Percentiles rank a stretch among this genome's conserved stretches.
Evolutionary conservation across 1,140 invertebrate species (phyloP).

Genomic region (Subanguina moxae): DNA sequence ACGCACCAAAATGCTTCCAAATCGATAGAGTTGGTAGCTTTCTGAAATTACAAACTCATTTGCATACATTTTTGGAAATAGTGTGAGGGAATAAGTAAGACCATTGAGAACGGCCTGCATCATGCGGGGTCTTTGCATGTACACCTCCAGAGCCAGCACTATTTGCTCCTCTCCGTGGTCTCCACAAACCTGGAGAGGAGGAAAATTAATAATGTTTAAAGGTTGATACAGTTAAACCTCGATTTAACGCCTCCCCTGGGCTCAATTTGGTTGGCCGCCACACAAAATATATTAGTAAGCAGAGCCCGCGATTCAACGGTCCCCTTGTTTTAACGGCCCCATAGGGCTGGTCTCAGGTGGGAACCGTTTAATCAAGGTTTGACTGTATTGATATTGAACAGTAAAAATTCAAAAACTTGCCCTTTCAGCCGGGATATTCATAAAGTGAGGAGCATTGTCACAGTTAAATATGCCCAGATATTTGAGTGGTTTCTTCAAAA

Average conservation of each 20-base stretch:
- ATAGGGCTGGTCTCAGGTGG: too few species aligned
- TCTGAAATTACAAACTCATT: neutral
- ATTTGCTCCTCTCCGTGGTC: slow-evolving; percentile 34
- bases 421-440: slow-evolving; percentile 35
- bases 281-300: too few species aligned
- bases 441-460: slow-evolving; percentile 25
- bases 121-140: slow-evolving; percentile 31
- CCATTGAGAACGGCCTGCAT: slow-evolving; percentile 36
- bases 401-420: neutral
- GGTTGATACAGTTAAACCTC: neutral
- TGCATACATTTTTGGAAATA: too few species aligned
- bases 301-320: too few species aligned
- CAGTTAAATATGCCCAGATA: slow-evolving; percentile 41
- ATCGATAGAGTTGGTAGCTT: slow-evolving; percentile 35
- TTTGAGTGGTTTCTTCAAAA: slow-evolving; percentile 21
- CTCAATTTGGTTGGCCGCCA: too few species aligned
- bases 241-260: too few species aligned
- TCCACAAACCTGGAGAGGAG: slow-evolving; percentile 29
- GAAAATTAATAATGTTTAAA: slow-evolving; percentile 8
- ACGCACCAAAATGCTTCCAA: slow-evolving; percentile 31
- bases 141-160: slow-evolving; percentile 27
- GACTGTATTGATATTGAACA: too few species aligned
- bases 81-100: too few species aligned
- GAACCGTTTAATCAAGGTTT: too few species aligned
- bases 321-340: neutral